Conservation (phyloP, 2,797 vertebrate genomes). For the Microctenopoma stevenorrisi region DNA sequence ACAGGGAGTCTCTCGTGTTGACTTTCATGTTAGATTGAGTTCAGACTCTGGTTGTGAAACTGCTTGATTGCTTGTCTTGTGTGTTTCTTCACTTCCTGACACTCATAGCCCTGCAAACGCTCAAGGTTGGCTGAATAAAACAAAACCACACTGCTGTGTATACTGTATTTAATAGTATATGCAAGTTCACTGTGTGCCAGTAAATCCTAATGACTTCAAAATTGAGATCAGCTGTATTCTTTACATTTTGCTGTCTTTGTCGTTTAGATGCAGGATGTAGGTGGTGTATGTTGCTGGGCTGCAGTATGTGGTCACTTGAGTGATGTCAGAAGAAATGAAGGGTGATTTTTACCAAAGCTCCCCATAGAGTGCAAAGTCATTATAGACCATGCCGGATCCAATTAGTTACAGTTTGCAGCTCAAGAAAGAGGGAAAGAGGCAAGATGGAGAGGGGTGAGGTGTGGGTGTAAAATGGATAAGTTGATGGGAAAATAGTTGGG, state of each 20-base stretch:
- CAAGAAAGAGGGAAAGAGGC: constrained; percentile 57
- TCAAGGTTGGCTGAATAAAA: constrained; percentile 22
- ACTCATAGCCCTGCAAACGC: constrained; percentile 27
- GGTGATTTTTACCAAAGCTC: constrained; percentile 77
- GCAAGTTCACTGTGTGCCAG: constrained; percentile 14
- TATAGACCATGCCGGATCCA: constrained; percentile 80
- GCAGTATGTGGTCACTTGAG: constrained; percentile 76
- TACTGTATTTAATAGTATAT: constrained; percentile 2
- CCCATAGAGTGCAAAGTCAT: constrained; percentile 78
- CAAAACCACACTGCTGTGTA: neutral
- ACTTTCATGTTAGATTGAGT: constrained; percentile 48
- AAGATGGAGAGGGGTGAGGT: constrained; percentile 55
- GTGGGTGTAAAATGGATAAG: constrained; percentile 63
- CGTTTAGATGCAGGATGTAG: constrained; percentile 41
- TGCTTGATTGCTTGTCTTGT: constrained; percentile 42
- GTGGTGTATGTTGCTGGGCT: constrained; percentile 52
- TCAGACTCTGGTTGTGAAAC: constrained; percentile 28
- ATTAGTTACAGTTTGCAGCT: constrained; percentile 81
- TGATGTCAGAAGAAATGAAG: constrained; percentile 77
- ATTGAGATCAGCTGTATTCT: constrained; percentile 55
- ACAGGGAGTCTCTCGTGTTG: constrained; percentile 30
- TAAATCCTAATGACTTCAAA: constrained; percentile 20
- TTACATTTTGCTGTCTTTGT: constrained; percentile 43
- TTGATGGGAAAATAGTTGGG: constrained; percentile 60
- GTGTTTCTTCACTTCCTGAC: constrained; percentile 29